phyloP scores from a whole-genome alignment of 2,113 vertebrate genomes.

The Eulacestoma nigropectus region DNA sequence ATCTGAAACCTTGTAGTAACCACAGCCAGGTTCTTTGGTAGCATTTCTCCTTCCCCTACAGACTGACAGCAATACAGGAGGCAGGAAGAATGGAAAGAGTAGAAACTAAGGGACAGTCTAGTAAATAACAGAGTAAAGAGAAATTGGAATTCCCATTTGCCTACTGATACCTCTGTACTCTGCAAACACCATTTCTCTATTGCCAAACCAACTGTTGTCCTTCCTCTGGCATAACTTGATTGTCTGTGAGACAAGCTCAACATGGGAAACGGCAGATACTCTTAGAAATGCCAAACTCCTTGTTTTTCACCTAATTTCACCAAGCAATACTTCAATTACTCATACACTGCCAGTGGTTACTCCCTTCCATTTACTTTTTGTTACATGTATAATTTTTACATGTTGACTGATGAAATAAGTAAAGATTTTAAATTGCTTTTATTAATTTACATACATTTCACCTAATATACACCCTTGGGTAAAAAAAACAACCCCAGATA shows the following conservation, averaged over 20 bases:
- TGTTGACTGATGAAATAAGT: not conserved
- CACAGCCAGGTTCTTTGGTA: not conserved
- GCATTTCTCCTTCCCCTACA: not conserved
- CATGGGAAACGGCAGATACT: not conserved
- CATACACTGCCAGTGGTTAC: not conserved
- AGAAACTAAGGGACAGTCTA: not conserved
- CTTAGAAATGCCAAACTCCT: not conserved
- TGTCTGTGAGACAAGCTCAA: not conserved
- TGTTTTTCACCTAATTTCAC: not conserved
- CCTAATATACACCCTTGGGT: not conserved
- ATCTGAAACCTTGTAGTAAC: not conserved
- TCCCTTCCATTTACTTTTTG: not conserved
- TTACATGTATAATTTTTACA: fast-evolving
- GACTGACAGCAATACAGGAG: not conserved
- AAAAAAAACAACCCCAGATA: not conserved
- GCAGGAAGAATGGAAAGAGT: not conserved
- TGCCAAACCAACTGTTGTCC: not conserved
- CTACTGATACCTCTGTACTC: not conserved
- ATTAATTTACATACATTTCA: not conserved
- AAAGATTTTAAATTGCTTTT: not conserved
- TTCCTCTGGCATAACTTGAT: not conserved
- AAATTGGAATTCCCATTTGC: not conserved
- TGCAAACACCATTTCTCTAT: not conserved
- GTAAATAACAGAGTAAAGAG: not conserved
- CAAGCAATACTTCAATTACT: not conserved